Evolutionary conservation across 2,797 vertebrate species (phyloP).

Genomic region (Galago senegalensis): DNA sequence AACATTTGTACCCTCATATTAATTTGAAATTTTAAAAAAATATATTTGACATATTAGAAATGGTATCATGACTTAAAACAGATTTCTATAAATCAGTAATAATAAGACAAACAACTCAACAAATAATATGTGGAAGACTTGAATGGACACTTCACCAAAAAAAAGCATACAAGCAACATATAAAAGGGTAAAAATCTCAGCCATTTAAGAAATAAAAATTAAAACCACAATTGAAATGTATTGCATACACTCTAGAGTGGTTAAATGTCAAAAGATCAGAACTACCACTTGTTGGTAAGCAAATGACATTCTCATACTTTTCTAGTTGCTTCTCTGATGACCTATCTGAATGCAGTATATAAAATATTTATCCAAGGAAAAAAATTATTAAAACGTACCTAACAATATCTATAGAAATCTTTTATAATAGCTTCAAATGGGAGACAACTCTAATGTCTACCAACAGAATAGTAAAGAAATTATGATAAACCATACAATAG

Average conservation of each 20-base stretch:
- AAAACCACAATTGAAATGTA: not conserved
- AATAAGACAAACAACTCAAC: not conserved
- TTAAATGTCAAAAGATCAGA: not conserved
- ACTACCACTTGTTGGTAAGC: not conserved
- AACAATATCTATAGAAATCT: not conserved
- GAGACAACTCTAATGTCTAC: not conserved
- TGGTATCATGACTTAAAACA: not conserved
- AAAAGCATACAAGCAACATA: not conserved
- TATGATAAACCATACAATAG: not conserved
- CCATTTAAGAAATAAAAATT: not conserved
- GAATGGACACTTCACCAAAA: not conserved
- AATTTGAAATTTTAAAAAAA: not conserved
- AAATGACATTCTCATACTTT: not conserved
- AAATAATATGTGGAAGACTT: not conserved
- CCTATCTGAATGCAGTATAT: not conserved
- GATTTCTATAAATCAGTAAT: not conserved
- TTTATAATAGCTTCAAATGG: not conserved
- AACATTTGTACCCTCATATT: too few relatives aligned
- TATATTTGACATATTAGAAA: not conserved
- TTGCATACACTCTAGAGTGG: not conserved
- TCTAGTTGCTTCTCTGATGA: not conserved
- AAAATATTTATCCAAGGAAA: not conserved
- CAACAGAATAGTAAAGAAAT: not conserved
- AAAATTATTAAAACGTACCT: not conserved
- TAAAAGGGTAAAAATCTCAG: not conserved